phyloP scores from a whole-genome alignment of 2,797 vertebrate genomes.

The Helostoma temminkii region DNA sequence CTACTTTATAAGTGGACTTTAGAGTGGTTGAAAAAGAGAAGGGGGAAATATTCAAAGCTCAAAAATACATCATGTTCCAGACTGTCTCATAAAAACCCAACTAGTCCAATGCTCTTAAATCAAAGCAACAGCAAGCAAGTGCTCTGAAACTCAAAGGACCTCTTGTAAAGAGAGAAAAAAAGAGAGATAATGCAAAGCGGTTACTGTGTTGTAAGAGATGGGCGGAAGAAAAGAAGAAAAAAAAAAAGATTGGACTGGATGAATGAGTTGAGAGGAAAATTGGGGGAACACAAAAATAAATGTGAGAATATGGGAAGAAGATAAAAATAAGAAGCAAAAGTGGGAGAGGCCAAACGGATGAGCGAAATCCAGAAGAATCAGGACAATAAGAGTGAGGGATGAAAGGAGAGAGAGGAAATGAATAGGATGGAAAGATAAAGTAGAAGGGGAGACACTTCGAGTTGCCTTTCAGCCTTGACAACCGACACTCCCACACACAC shows the following conservation, averaged over 20 bases:
- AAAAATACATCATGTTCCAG: constrained; percentile 59
- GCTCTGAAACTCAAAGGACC: constrained; percentile 31
- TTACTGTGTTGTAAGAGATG: constrained; percentile 15
- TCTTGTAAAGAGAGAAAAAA: constrained; percentile 12
- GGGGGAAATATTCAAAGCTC: constrained; percentile 52
- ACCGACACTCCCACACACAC: constrained; percentile 2
- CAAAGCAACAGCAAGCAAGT: constrained; percentile 52
- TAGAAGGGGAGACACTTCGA: constrained; percentile 25
- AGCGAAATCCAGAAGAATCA: constrained; percentile 7
- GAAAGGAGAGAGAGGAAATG: constrained; percentile 26
- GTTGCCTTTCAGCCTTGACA: constrained; percentile 32
- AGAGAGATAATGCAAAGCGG: constrained; percentile 24
- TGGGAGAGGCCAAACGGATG: constrained; percentile 26
- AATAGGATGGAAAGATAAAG: constrained; percentile 36
- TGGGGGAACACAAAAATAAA: not conserved
- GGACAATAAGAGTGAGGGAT: constrained; percentile 32
- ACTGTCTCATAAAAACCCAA: constrained; percentile 54
- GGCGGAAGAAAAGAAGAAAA: constrained; percentile 23
- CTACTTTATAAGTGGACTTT: constrained; percentile 61
- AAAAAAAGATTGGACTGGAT: constrained; percentile 13
- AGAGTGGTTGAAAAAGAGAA: constrained; percentile 39
- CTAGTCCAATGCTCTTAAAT: constrained; percentile 37
- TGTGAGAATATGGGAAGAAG: constrained; percentile 20
- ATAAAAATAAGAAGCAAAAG: constrained; percentile 2
- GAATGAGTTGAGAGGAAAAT: not conserved